phyloP scores from a whole-genome alignment of 2,113 vertebrate genomes.

The Agelaius phoeniceus region DNA sequence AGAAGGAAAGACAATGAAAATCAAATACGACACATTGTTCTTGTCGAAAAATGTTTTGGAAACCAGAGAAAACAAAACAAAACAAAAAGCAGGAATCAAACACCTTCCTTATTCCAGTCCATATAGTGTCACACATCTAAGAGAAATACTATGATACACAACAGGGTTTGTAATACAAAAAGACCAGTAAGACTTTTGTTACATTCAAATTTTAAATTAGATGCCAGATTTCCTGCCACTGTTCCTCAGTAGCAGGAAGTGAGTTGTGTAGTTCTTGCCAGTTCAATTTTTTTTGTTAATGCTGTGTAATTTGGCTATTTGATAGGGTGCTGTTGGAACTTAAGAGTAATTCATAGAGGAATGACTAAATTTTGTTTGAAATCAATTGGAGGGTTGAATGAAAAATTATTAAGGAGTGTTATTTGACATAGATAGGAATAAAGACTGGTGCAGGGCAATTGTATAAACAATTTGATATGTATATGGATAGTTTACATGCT shows the following conservation, averaged over 20 bases:
- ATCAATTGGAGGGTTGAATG: neutral
- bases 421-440: neutral
- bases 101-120: neutral
- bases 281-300: neutral
- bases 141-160: neutral
- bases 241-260: neutral
- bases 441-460: neutral
- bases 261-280: neutral
- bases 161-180: neutral
- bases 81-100: neutral
- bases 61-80: neutral
- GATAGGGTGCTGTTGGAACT: neutral
- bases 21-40: neutral
- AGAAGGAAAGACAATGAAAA: neutral
- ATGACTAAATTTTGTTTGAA: neutral
- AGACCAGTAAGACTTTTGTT: neutral
- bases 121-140: neutral
- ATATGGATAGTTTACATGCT: neutral
- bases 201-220: neutral
- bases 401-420: neutral
- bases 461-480: neutral
- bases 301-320: neutral
- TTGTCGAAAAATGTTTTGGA: neutral
- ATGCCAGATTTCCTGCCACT: neutral
- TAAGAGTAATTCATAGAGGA: neutral